A percentile compares a stretch with the other conserved stretches of the same genome.
Conservation (phyloP, 2,888 invertebrate species). For the Brachycybe producta region DNA sequence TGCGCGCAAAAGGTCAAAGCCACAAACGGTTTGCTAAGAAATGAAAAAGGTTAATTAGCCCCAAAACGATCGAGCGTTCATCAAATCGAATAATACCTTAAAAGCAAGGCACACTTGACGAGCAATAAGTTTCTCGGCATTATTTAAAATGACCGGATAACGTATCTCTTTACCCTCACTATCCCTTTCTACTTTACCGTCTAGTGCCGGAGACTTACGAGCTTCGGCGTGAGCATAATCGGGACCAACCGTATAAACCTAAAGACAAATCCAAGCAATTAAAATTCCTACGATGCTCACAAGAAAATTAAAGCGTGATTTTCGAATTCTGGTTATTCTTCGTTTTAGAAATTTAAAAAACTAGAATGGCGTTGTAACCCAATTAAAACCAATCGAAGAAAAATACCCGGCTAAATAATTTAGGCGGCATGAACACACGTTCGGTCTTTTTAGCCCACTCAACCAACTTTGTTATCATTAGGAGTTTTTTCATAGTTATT, state of each 20-base stretch:
- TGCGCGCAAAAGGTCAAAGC: constrained; percentile 92
- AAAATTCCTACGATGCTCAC: background rate
- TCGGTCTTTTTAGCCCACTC: no score
- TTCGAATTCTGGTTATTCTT: no score
- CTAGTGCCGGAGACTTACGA: constrained; percentile 92
- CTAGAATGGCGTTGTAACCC: no score
- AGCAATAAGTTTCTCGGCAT: constrained; percentile 94
- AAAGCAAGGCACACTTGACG: constrained; percentile 92
- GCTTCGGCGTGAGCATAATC: constrained; percentile 99
- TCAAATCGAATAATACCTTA: constrained; percentile 38
- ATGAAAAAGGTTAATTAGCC: constrained; percentile 7
- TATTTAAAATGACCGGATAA: constrained; percentile 94
- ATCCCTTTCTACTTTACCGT: constrained; percentile 96
- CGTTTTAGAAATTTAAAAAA: no score
- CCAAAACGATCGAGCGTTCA: no score
- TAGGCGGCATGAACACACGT: no score
- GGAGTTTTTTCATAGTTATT: no score
- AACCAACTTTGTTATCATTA: no score
- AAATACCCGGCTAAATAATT: no score
- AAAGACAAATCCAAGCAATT: constrained; percentile 23
- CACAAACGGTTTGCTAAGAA: constrained; percentile 84
- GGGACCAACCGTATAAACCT: constrained; percentile 98
- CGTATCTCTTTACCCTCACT: constrained; percentile 92
- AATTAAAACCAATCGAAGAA: no score
- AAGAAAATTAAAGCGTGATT: background rate